Percentiles rank a stretch among this genome's conserved stretches.
These are phyloP conservation scores for Tiphia femorata DNA, from an alignment of 2,888 invertebrate species.

Conservation along the genomic window DNA sequence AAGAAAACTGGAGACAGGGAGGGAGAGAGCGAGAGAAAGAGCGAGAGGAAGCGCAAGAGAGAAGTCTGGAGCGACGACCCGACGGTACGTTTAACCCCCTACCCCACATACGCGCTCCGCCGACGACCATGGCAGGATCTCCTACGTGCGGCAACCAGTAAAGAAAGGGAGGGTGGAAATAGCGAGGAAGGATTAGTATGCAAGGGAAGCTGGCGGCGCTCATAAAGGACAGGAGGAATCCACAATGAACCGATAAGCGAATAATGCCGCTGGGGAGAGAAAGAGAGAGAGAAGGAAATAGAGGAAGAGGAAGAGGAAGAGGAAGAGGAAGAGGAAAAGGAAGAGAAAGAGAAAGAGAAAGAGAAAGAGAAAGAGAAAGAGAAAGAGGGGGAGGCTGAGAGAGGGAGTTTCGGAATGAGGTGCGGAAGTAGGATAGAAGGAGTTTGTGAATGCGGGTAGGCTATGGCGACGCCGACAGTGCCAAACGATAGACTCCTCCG, in stretches of 20 bases:
- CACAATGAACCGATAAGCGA: slow-evolving; percentile 59
- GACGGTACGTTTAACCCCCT: slow-evolving; percentile 10
- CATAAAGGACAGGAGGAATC: slow-evolving; percentile 58
- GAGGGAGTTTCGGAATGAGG: too few relatives aligned
- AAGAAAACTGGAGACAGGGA: background rate
- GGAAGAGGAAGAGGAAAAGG: background rate
- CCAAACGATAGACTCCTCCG: too few relatives aligned
- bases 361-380: background rate
- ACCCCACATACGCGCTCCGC: slow-evolving; percentile 16
- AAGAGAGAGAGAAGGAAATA: background rate
- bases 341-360: background rate
- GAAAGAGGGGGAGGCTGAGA: too few relatives aligned
- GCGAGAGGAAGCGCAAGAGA: background rate
- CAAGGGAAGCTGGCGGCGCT: slow-evolving; percentile 44
- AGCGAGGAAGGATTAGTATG: slow-evolving; percentile 43
- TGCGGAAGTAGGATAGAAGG: too few relatives aligned
- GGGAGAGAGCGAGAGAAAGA: background rate
- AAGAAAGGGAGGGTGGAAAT: slow-evolving; percentile 8
- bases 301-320: background rate
- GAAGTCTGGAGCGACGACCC: background rate
- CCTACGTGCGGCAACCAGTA: background rate
- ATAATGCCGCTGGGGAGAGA: slow-evolving; percentile 41
- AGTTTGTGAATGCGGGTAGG: too few relatives aligned
- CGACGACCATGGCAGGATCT: too few relatives aligned
- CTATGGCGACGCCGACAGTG: too few relatives aligned